Base-by-base conservation (phyloP, 2,797 vertebrate genomes). In the Arrhamphus sclerolepis region DNA sequence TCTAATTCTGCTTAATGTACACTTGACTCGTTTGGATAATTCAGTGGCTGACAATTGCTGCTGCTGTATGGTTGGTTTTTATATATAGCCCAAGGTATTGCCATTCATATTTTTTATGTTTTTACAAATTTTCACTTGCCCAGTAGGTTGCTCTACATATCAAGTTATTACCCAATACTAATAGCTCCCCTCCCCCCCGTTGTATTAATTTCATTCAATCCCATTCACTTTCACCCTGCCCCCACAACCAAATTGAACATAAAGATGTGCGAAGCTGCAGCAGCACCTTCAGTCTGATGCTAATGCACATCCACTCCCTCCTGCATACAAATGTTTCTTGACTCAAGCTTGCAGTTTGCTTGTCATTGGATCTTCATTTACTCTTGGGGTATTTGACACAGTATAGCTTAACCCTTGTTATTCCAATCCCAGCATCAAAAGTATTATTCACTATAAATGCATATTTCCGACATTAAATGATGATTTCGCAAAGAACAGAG, bases 271-370 rank as follows among this genome's bases (percentile, higher is more conserved):
- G 75, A 85, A 82, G 87, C 88, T 88, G 90, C 88, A 71, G 89
- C 82, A 74, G 88, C 86, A 86, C 89, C 88, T 91, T 92, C 89
- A 89, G 87, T 89, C 86, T 86, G 89, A 92, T 93, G 89, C 91
- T 93, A 91, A 92, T 93, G 90, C 90, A 89, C 88, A 77, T 85
- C 86, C 82, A 89, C 84, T 82, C 88, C 70, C 61, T 82, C 73
- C 88, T 92, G 91, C 91, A 93, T 93, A 92, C 91, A 86, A 91
- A 93, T 92, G 82, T 85, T 67, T 88, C 75, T 77, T 88, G 79
- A 89, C 87, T 84, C 78, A 85, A 75, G 82, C 85, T 80, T 46
- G 67, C 77, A 84, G 81, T 85, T 86, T 77, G 70, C 87, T 87
- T 88, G 85, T 90, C 86, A 85, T 69, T 71, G 63, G 81, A 82